Base-by-base conservation (phyloP, 2,888 invertebrate species). In the Fragum fragum region DNA sequence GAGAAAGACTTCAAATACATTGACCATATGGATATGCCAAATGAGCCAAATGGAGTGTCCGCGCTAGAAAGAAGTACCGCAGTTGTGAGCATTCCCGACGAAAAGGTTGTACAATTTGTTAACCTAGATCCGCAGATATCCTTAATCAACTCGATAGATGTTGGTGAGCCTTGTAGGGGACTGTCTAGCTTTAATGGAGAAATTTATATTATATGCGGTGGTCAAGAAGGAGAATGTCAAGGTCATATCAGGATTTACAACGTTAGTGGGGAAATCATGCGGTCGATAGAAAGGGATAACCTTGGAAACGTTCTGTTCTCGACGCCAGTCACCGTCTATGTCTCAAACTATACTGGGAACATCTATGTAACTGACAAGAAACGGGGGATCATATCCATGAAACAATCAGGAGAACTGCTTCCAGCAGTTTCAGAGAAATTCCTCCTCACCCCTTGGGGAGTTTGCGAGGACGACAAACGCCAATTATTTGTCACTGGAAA, bases 401-500 rank as follows among this genome's bases (percentile, higher is more conserved):
- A 78, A 23, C 75, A 72, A 28, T 59, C 74, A 1, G 82, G 82
- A 18, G 75, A 75, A 57, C 72, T 82, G 7, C 42, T 74, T 18
- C 75, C 78, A 16, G 16, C 55, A 1, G 61, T 79, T n/a, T 18
- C 57, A 61, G 81, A 81, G 18, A 68, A 73, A 18, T 28, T 55
- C 7, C 36, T 81, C 32, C 76, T 77, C 36, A 77, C 63, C 47
- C 81, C 81, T n/a, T 77, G 73, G 73, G 81, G 81, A 21, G 71
- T 81, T 11, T 74, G 73, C 42, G 77, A 63, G 6, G 77, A 77
- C 66, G 73, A 77, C 57, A 77, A 77, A 36, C 71, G 74, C 28
- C 81, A 81, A 63, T n/a, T 81, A 16, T 73, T 81, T 39, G 72
- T 81, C 2, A 77, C 77, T n/a, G 77, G 81, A 0, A 69, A 73